Conservation (phyloP, 1,140 invertebrate genomes). For the Calliphora vicina region DNA sequence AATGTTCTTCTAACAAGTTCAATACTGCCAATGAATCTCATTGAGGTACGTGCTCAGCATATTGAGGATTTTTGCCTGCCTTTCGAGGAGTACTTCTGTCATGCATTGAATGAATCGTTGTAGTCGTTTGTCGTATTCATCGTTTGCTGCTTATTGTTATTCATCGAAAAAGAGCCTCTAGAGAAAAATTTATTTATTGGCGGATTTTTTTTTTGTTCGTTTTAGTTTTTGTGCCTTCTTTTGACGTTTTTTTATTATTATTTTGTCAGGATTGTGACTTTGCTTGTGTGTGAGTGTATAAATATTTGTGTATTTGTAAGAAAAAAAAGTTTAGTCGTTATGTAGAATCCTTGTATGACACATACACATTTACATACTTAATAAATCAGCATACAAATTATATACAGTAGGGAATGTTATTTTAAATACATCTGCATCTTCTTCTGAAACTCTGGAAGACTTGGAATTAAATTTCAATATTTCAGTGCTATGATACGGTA, state of each 20-base stretch:
- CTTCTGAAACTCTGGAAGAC: too few species aligned
- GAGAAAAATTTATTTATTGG: conserved; percentile 6
- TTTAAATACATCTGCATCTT: too few species aligned
- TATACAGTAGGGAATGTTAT: too few species aligned
- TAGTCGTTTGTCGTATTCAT: neutral
- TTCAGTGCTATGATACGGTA: too few species aligned
- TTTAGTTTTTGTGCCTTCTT: neutral
- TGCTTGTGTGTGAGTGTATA: neutral
- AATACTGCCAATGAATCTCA: conserved; percentile 26
- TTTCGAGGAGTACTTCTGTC: neutral
- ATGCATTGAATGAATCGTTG: neutral
- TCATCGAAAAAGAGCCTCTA: conserved; percentile 1
- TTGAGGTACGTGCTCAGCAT: conserved; percentile 23
- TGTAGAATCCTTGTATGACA: neutral
- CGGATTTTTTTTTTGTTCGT: neutral
- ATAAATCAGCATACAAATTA: too few species aligned
- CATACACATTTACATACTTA: neutral
- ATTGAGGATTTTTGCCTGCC: neutral
- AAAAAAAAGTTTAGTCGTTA: neutral
- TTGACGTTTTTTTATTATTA: neutral
- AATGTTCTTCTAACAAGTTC: conserved; percentile 11
- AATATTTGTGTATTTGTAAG: neutral
- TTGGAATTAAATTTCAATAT: too few species aligned
- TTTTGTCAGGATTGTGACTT: neutral
- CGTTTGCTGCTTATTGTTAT: neutral